phyloP scores from a whole-genome alignment of 2,888 invertebrate genomes.

The Apotomis capreana region DNA sequence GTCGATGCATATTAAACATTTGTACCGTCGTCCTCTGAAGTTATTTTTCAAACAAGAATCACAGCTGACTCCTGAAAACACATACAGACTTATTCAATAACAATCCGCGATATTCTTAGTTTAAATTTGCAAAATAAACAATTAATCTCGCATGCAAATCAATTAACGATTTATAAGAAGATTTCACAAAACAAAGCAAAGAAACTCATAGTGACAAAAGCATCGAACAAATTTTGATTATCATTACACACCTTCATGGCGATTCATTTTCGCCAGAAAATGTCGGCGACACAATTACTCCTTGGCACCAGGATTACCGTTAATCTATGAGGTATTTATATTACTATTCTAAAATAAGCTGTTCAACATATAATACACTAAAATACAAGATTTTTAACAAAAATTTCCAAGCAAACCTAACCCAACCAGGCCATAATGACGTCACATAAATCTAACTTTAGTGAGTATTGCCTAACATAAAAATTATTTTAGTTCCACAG shows the following conservation, averaged over 20 bases:
- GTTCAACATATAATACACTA: conserved; percentile 84
- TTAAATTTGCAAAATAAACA: conserved; percentile 24
- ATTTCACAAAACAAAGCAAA: conserved; percentile 48
- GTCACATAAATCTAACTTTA: conserved; percentile 75
- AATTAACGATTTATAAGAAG: conserved; percentile 15
- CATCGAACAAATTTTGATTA: conserved; percentile 83
- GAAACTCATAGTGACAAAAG: conserved; percentile 78
- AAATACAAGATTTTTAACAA: conserved; percentile 86
- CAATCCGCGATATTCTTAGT: conserved; percentile 44
- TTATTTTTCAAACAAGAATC: conserved; percentile 99
- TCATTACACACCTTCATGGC: conserved; percentile 95
- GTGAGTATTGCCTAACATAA: conserved; percentile 52
- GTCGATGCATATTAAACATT: conserved; percentile 99
- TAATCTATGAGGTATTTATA: conserved; percentile 80
- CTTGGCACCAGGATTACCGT: conserved; percentile 78
- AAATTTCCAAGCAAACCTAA: conserved; percentile 88
- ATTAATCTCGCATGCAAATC: conserved; percentile 14
- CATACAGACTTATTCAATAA: conserved; percentile 66
- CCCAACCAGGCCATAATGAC: conserved; percentile 88
- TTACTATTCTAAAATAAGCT: conserved; percentile 81
- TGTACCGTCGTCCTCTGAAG: conserved; percentile 98
- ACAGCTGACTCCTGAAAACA: conserved; percentile 97
- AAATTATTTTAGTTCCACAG: conserved; percentile 31
- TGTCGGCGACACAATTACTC: conserved; percentile 74
- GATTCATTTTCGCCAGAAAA: conserved; percentile 90